A percentile compares a stretch with the other conserved stretches of the same genome.
Evolutionary conservation across 2,113 vertebrate species (phyloP).

Genomic region (Pangasianodon gigas): DNA sequence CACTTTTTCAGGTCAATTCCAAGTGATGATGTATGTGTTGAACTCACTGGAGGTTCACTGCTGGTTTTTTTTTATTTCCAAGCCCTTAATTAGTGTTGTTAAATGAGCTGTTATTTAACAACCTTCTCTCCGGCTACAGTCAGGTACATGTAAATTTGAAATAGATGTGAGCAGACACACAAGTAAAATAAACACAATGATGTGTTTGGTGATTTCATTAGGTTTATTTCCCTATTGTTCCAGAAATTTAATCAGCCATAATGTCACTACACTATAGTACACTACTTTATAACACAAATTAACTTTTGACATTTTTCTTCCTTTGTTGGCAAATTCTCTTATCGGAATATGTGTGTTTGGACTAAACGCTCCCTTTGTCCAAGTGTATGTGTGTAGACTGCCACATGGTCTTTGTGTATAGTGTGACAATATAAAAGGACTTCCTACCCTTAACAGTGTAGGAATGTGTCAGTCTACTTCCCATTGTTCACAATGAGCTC

Average conservation of each 20-base stretch:
- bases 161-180: background rate
- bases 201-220: background rate
- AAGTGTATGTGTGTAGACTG: slow-evolving; percentile 65
- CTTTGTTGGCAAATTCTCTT: too few relatives aligned
- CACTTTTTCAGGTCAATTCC: background rate
- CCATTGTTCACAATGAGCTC: slow-evolving; percentile 74
- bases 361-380: slow-evolving; percentile 61
- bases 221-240: background rate
- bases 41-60: background rate
- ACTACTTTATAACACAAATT: background rate
- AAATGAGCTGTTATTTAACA: background rate
- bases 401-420: slow-evolving; percentile 74
- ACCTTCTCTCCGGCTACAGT: background rate
- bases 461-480: slow-evolving; percentile 65
- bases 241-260: background rate
- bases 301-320: background rate
- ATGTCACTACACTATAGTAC: slow-evolving; percentile 5
- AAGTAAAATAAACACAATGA: background rate
- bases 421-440: slow-evolving; percentile 73
- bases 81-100: background rate
- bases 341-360: slow-evolving; percentile 1
- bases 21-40: slow-evolving; percentile 1
- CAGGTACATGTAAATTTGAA: background rate
- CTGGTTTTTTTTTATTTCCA: background rate
- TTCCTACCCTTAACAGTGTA: slow-evolving; percentile 74